Conservation (phyloP, 2,888 invertebrate species). For the Spilarctia lutea region DNA sequence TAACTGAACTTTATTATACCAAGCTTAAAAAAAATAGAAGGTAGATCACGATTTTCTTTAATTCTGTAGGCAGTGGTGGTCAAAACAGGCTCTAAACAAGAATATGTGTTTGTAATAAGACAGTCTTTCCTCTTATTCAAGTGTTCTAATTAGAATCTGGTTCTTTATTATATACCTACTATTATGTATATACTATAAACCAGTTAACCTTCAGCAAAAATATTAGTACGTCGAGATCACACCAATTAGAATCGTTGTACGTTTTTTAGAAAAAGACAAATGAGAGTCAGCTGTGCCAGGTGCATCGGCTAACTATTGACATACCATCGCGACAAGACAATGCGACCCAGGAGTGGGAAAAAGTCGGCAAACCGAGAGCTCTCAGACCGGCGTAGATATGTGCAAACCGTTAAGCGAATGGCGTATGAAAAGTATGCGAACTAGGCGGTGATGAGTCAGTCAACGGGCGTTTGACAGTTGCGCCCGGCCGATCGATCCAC, state of each 20-base stretch:
- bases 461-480: slow-evolving; percentile 83
- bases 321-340: slow-evolving; percentile 49
- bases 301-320: slow-evolving; percentile 48
- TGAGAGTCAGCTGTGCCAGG: slow-evolving; percentile 54
- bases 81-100: slow-evolving; percentile 36
- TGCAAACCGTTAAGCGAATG: slow-evolving; percentile 66
- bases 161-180: slow-evolving; percentile 40
- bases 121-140: slow-evolving; percentile 49
- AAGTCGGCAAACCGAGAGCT: slow-evolving; percentile 16
- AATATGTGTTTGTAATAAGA: slow-evolving; percentile 40
- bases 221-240: slow-evolving; percentile 24
- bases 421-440: slow-evolving; percentile 75
- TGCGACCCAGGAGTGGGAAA: slow-evolving; percentile 30
- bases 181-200: no score
- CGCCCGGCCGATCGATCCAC: slow-evolving; percentile 83
- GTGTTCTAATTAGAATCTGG: slow-evolving; percentile 49
- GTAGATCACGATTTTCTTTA: slow-evolving; percentile 14
- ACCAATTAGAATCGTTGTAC: slow-evolving; percentile 32
- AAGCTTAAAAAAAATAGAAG: not conserved
- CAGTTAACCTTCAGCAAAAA: slow-evolving; percentile 52
- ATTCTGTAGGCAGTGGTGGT: slow-evolving; percentile 37
- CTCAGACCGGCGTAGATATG: slow-evolving; percentile 43
- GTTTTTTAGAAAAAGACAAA: slow-evolving; percentile 45
- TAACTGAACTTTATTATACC: no score
- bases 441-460: slow-evolving; percentile 81